A percentile compares a stretch with the other conserved stretches of the same genome.
These are phyloP conservation scores for Nicator chloris DNA, from an alignment of 2,113 vertebrate genomes.

Conservation along the genomic window DNA sequence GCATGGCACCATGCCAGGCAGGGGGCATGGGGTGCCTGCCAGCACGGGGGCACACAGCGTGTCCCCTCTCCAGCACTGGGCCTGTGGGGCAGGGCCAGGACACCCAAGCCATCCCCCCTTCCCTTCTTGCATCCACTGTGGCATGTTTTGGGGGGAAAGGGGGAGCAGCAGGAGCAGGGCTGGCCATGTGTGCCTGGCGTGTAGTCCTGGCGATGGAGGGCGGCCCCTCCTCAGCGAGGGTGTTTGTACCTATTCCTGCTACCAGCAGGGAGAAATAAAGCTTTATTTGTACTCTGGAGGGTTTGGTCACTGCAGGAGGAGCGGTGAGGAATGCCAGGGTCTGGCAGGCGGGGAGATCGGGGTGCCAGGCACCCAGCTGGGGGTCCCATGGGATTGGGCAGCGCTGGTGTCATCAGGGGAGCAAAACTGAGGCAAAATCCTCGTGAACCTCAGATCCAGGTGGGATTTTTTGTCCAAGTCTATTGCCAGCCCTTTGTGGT, in stretches of 20 bases:
- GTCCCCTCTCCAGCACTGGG: not conserved
- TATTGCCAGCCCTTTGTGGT: fast-evolving
- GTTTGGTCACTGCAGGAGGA: not conserved
- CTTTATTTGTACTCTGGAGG: constrained; percentile 42
- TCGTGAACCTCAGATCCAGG: not conserved
- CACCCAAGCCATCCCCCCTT: not conserved
- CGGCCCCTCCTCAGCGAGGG: not conserved
- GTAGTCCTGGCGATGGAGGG: not conserved
- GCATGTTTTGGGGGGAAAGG: too few species aligned
- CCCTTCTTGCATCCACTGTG: not conserved
- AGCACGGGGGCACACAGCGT: not conserved
- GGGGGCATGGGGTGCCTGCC: not conserved
- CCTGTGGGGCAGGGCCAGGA: not conserved
- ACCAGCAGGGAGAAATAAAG: constrained; percentile 40
- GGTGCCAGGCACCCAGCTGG: not conserved
- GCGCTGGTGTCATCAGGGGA: fast-evolving
- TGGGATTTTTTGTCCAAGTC: not conserved
- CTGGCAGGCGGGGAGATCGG: fast-evolving
- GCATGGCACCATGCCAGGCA: fast-evolving
- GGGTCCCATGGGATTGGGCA: not conserved
- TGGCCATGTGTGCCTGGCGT: fast-evolving
- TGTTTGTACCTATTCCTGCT: not conserved
- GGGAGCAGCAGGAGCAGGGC: not conserved
- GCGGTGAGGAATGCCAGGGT: fast-evolving
- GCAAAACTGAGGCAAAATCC: not conserved